Evolutionary conservation across 2,113 vertebrate species (phyloP), one percentile per base, ranked within the genome.

Genomic region (Macquaria ambigua): DNA sequence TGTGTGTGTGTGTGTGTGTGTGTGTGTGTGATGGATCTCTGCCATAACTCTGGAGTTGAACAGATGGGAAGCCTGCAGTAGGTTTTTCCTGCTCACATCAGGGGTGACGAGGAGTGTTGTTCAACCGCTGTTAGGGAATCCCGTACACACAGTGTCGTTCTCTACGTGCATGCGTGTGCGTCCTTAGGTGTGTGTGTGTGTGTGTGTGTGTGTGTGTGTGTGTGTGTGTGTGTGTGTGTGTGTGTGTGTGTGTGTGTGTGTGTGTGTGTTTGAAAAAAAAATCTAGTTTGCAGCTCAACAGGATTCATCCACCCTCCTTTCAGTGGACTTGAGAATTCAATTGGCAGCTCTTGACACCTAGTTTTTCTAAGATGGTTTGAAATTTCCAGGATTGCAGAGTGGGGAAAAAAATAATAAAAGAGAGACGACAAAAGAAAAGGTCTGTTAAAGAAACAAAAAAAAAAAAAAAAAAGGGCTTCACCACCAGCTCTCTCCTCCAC

Each of bases 11-110:
- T 79, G 73, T 79, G 62, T 79, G 69, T 6, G 80, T 81, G 72
- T 67, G 74, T 71, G 72, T 68, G 70, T 48, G 82, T 3, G 64
- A 79, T 91, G 93, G 89, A 90, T 61, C 59, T 43, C 68, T 84
- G 93, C 90, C 90, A 89, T 86, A 37, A 75, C 84, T 77, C 55
- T 69, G 72, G 76, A 81, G 86, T 15, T 50, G 86, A 94, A 70
- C 93, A 94, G 93, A 94, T 93, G 90, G 91, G 74, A 58, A 89
- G 79, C 80, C 86, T 84, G 83, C 87, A 85, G 91, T 77, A 67
- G 89, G 82, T 85, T 87, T 90, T 90, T 90, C 89, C 85, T 87
- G 85, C 68, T 86, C 87, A 85, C 91, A 92, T 89, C 82, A 78
- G 89, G 89, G 82, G 83, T 70, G 71, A 89, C 56, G 21, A 46